These are phyloP conservation scores for Catharus ustulatus DNA, from an alignment of 2,797 vertebrate species.

Conservation along the genomic window DNA sequence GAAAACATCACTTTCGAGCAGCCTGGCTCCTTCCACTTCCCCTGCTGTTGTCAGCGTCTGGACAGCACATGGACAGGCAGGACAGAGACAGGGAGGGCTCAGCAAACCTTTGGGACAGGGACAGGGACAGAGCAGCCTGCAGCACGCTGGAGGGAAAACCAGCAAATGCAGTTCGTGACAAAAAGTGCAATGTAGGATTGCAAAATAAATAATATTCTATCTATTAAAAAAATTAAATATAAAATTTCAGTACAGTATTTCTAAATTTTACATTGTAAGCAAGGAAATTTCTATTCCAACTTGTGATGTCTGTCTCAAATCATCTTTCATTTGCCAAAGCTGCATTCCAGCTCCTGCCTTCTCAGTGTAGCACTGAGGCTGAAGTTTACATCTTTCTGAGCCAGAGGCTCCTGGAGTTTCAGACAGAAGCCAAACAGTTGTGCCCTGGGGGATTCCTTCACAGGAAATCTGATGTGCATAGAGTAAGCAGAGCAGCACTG, in stretches of 20 bases:
- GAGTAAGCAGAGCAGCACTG: background rate
- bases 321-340: background rate
- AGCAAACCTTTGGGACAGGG: background rate
- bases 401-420: conserved; percentile 18
- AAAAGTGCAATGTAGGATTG: background rate
- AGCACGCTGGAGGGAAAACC: background rate
- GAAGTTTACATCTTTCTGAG: background rate
- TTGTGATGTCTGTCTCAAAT: background rate
- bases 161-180: accelerated
- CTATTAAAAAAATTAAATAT: too few relatives aligned
- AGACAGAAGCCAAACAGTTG: conserved; percentile 6
- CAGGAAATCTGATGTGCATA: conserved; percentile 14
- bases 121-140: background rate
- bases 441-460: background rate
- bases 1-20: background rate
- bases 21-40: background rate
- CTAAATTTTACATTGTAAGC: background rate
- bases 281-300: background rate
- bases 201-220: background rate
- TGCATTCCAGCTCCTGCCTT: background rate
- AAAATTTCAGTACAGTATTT: background rate
- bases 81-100: background rate
- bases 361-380: background rate
- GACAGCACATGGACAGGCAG: background rate
- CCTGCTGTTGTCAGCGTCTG: background rate